Base-by-base conservation (phyloP, 1,140 invertebrate species). In the Berghia stephanieae region DNA sequence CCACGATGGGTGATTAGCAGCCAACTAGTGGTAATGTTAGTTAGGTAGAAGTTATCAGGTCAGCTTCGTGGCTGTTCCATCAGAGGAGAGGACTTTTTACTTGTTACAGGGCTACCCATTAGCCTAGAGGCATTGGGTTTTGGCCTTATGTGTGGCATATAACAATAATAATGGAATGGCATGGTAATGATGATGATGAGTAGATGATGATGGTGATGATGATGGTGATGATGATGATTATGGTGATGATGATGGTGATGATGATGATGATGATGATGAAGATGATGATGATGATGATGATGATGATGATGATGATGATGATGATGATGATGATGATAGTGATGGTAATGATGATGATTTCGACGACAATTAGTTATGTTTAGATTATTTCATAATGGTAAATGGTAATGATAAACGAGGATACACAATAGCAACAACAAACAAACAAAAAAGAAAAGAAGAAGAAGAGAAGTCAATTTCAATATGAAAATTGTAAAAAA, bases 271-370 rank as follows among this genome's bases (percentile, higher is more conserved):
- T 77, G 75, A 70, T 77, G 67, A 70, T 77, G 75, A 52, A 70
- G 75, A 70, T 77, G 75, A 70, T 77, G 75, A 70, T 77, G 66
- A 77, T 77, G 75, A 77, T 70, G 75, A 69, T 70, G 75, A 77
- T 77, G 75, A 77, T 77, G 66, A 77, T 70, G 66, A 55, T 77
- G 75, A 66, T 77, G 75, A 77, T 77, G 75, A 70, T 77, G 75
- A 77, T 71, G 75, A 70, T 77, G 66, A 77, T 77, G 63, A 70
- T 49, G 66, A 69, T 70, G 66, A 70, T 77, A 49, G 46, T 27
- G 42, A 42, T 70, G 60, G 69, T 76, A 63, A 40, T 43, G 46
- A 69, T 69, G 38, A 27, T 38, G 27, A 42, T 6, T 38, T 36
- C 63, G 21, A 27, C 8, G 31, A 67, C 63, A 27, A n/a, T n/a